Evolutionary conservation across 2,888 invertebrate species (phyloP), one percentile per base, ranked within the genome.

Genomic region (Plagiodera versicolora): DNA sequence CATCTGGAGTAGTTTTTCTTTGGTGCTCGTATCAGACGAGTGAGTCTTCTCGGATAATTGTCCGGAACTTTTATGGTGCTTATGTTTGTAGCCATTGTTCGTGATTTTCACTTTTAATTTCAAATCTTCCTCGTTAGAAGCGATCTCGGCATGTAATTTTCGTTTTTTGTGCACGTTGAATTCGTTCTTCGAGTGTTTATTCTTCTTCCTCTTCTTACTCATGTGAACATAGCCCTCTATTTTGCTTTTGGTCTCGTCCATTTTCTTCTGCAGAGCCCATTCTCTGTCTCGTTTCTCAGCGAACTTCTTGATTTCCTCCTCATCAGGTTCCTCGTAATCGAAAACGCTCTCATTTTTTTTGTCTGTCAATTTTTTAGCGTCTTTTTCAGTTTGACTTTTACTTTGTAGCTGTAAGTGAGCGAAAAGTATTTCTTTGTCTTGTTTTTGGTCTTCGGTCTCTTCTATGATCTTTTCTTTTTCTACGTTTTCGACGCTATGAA

Each of bases 71-170:
- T 76, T 78, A 61, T 77, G 77, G 63, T 80, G 79, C 67, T 79
- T 80, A 64, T 80, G 80, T 65, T 79, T 80, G 65, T 81, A 80
- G 0, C 79, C 79, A 64, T 80, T 82, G 68, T 75, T 78, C 1
- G 78, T 79, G 30, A 85, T 78, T 69, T 85, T 85, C 3, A 85
- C 83, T 69, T 84, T 85, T 71, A 85, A 77, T 67, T 84, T 84
- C 2, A 83, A 72, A 60, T 82, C 82, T 17, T 82, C 76, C 60
- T 84, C 82, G 56, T 76, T 78, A 3, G 77, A 74, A 2, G 80
- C 79, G 50, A 85, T 85, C 68, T 84, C 84, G 0, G 84, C 85
- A 67, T 85, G 85, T n/a, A 84, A 68, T 71, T 84, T 84, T 45
- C 83, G 75, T 32, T 84, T 81, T 65, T 85, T 85, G 30, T 78